Base-by-base conservation (phyloP, 2,797 vertebrate species). In the Ispidina lecontei region DNA sequence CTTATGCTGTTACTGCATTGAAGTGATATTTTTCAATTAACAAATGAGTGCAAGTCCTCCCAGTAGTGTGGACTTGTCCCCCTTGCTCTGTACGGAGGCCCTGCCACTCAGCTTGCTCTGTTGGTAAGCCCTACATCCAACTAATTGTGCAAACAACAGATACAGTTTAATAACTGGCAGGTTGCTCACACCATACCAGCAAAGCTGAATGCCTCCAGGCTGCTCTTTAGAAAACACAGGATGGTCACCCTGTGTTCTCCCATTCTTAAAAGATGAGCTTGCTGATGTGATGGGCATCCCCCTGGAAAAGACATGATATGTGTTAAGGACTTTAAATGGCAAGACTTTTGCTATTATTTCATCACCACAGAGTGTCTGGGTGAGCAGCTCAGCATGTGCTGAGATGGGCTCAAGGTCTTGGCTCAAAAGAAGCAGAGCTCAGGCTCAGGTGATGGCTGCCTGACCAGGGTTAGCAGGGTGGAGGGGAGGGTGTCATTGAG, bases 21-120 rank as follows among this genome's bases (percentile, higher is more conserved):
- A 97, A 97, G 96, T 92, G 87, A 84, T 95, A 92, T 91, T 97
- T 96, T 96, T 97, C 97, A 96, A 96, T 96, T 95, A 97, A 94
- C 91, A 87, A 74, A 76, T 37, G 89, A 94, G 69, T 75, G 72
- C 63, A 69, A 93, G 58, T 52, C 43, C 10, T 55, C 55, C 85
- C 78, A 86, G 47, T 10, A 84, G 35, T 14, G 72, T 39, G 85
- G 75, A 69, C 83, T 84, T 84, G 73, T 33, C 47, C 62, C 56
- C n/a, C 49, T 67, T 71, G 82, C 49, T n/a, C 44, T 28, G 23
- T 46, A 23, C 17, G 10, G 23, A 39, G 16, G 19, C 60, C 16
- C 65, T 63, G 71, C 72, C 41, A 14, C 55, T 68, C 69, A 28
- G 41, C 63, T 31, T 33, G 29, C 29, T 25, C 46, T 49, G 31